Evolutionary conservation across 1,140 invertebrate species (phyloP).

Genomic region (Battus philenor): DNA sequence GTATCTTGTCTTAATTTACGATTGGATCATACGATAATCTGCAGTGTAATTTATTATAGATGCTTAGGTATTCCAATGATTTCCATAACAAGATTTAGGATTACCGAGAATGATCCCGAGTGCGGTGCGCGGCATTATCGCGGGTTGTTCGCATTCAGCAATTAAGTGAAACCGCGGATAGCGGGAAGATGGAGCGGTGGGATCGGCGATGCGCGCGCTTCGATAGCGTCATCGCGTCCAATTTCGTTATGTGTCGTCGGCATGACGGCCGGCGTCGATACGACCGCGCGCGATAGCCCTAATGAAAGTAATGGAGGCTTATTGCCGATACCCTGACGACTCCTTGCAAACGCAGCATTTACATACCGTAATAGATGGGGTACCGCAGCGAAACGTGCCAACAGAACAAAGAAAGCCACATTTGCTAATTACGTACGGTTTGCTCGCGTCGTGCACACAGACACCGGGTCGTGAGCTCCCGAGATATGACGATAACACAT

Average conservation of each 20-base stretch:
- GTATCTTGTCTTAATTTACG: slow-evolving; percentile 76
- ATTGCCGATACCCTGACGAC: slow-evolving; percentile 64
- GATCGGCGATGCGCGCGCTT: slow-evolving; percentile 51
- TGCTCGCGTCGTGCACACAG: slow-evolving; percentile 72
- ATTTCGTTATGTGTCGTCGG: slow-evolving; percentile 68
- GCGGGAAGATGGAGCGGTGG: slow-evolving; percentile 24
- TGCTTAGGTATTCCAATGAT: slow-evolving; percentile 67
- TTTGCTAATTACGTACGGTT: slow-evolving; percentile 73
- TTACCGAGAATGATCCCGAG: slow-evolving; percentile 55
- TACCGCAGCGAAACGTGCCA: slow-evolving; percentile 64
- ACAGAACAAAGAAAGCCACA: slow-evolving; percentile 73
- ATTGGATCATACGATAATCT: slow-evolving; percentile 76
- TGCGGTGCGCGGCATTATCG: slow-evolving; percentile 53
- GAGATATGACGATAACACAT: slow-evolving; percentile 75
- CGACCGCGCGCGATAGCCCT: slow-evolving; percentile 68
- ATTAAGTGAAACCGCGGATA: slow-evolving; percentile 58
- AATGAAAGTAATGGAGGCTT: slow-evolving; percentile 75
- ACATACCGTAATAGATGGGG: slow-evolving; percentile 61
- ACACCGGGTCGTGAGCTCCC: slow-evolving; percentile 69
- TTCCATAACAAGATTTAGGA: slow-evolving; percentile 74
- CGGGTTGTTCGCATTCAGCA: slow-evolving; percentile 64
- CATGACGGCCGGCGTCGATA: slow-evolving; percentile 64
- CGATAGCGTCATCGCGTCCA: slow-evolving; percentile 69
- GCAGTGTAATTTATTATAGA: slow-evolving; percentile 71
- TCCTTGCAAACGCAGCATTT: slow-evolving; percentile 44